A percentile compares a stretch with the other conserved stretches of the same genome.
phyloP scores from a whole-genome alignment of 2,888 invertebrate species.

The Microplitis manilae region DNA sequence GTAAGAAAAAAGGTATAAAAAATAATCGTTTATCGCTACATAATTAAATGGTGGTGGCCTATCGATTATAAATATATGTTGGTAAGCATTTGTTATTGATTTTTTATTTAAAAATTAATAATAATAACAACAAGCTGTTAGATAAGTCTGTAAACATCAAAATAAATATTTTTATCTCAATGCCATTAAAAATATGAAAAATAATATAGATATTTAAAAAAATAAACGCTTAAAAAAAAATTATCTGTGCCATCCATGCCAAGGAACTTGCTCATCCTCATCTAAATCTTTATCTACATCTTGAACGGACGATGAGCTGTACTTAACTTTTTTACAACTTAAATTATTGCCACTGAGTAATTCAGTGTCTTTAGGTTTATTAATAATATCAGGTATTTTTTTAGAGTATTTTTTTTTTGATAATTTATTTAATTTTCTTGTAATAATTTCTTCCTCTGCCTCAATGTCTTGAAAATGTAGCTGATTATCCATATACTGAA shows the following conservation, averaged over 20 bases:
- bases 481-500: constrained; percentile 67
- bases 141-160: constrained; percentile 48
- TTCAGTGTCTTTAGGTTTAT: too few species aligned
- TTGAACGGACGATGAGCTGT: constrained; percentile 39
- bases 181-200: constrained; percentile 48
- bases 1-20: too few species aligned
- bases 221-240: constrained; percentile 8
- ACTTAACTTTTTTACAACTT: constrained; percentile 12
- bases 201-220: constrained; percentile 29
- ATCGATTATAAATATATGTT: neutral
- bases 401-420: too few species aligned
- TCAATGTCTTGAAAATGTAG: constrained; percentile 67
- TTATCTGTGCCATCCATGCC: constrained; percentile 65
- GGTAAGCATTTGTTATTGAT: neutral
- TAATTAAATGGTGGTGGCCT: neutral
- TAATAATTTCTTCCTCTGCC: constrained; percentile 55
- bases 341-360: neutral
- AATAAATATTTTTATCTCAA: constrained; percentile 55
- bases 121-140: constrained; percentile 30
- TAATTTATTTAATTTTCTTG: constrained; percentile 3
- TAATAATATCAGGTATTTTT: too few species aligned
- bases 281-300: constrained; percentile 32
- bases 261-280: constrained; percentile 60
- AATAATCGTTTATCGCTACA: too few species aligned
- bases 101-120: neutral